Conservation (phyloP, 2,113 vertebrate species). For the Apteryx owenii region DNA sequence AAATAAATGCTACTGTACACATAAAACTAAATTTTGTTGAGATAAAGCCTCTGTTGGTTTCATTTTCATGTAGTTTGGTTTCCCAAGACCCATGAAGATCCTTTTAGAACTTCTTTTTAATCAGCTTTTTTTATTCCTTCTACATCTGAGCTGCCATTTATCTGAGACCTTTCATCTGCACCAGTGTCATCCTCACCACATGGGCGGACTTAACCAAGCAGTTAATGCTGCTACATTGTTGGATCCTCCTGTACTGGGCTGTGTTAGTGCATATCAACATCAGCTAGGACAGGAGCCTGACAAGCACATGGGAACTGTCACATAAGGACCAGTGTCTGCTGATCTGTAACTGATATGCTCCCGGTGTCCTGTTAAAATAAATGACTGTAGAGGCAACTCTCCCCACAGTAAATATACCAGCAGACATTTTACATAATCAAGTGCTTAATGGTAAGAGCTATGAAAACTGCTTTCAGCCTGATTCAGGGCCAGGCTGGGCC, state of each 20-base stretch:
- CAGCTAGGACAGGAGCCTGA: background rate
- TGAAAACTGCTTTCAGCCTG: background rate
- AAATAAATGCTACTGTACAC: constrained; percentile 9
- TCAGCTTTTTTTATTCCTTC: background rate
- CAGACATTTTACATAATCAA: background rate
- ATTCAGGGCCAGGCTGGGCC: background rate
- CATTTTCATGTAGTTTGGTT: background rate
- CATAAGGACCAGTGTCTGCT: background rate
- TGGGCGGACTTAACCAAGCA: background rate
- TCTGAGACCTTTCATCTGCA: background rate
- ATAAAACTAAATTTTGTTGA: constrained; percentile 4
- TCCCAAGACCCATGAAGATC: background rate
- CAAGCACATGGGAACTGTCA: background rate
- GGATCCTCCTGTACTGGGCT: background rate
- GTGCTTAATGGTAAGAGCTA: background rate
- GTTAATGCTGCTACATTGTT: background rate
- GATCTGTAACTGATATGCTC: background rate
- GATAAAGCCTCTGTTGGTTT: constrained; percentile 17
- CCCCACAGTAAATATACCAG: background rate
- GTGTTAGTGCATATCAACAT: background rate
- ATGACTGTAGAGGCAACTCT: background rate
- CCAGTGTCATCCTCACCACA: background rate
- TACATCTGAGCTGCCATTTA: background rate
- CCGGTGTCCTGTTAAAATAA: background rate
- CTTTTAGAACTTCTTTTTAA: background rate